Evolutionary conservation across 1,140 invertebrate genomes (phyloP).

Genomic region (Pantala flavescens): DNA sequence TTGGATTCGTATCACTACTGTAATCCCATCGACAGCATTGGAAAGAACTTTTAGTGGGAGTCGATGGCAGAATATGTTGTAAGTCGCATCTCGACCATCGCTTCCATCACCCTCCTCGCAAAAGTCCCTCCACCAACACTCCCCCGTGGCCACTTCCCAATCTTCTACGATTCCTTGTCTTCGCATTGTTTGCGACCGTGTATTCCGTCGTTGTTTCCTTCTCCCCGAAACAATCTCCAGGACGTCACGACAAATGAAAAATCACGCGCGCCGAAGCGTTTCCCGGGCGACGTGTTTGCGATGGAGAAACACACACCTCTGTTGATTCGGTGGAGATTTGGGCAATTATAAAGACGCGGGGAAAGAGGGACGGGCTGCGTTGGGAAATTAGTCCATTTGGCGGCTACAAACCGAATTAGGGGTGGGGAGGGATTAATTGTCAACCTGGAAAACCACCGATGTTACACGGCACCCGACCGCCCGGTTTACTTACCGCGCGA

Average conservation of each 20-base stretch:
- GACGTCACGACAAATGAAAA: not conserved
- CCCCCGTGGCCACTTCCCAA: too few relatives aligned
- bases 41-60: too few relatives aligned
- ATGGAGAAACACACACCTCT: not conserved
- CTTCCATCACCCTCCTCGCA: too few relatives aligned
- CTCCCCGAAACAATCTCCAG: too few relatives aligned
- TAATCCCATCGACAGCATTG: too few relatives aligned
- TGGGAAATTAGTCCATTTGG: not conserved
- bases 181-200: too few relatives aligned
- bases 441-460: constrained; percentile 3
- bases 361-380: not conserved
- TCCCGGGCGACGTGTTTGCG: constrained; percentile 5
- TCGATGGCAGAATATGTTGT: too few relatives aligned
- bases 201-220: too few relatives aligned
- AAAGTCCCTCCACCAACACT: too few relatives aligned
- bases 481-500: not conserved
- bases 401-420: not conserved
- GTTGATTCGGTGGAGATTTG: constrained; percentile 8
- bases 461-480: not conserved
- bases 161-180: too few relatives aligned
- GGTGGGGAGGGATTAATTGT: not conserved
- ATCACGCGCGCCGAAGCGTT: not conserved
- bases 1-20: too few relatives aligned
- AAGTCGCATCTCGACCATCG: too few relatives aligned
- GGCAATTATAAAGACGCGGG: constrained; percentile 7